phyloP scores from a whole-genome alignment of 2,797 vertebrate species.

The Aythya fuligula region DNA sequence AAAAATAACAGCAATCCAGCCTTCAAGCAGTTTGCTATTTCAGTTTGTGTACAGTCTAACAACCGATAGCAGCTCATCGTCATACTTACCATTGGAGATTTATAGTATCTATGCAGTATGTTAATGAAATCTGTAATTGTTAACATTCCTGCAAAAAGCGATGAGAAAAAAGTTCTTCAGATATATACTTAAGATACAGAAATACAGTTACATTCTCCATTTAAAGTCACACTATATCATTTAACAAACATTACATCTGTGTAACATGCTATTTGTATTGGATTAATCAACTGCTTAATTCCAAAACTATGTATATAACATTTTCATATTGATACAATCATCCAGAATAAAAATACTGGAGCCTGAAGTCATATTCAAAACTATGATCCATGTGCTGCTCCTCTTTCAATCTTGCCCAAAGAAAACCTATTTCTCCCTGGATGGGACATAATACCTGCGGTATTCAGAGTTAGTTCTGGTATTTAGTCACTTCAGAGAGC shows the following conservation, averaged over 20 bases:
- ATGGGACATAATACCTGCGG: neutral
- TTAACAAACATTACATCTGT: neutral
- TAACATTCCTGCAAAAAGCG: slow-evolving; percentile 91
- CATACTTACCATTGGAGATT: slow-evolving; percentile 94
- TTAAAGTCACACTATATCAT: neutral
- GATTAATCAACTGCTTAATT: neutral
- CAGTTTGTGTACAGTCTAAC: neutral
- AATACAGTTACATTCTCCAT: neutral
- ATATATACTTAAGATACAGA: neutral
- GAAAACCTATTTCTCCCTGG: neutral
- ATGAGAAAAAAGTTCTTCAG: neutral
- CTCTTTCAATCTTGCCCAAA: neutral
- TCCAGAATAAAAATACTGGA: neutral
- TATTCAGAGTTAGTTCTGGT: neutral
- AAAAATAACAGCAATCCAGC: neutral
- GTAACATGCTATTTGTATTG: neutral
- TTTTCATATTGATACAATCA: neutral
- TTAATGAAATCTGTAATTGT: slow-evolving; percentile 99
- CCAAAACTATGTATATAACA: neutral
- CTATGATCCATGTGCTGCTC: neutral
- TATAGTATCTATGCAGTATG: slow-evolving; percentile 99
- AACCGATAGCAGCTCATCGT: neutral
- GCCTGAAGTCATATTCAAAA: neutral
- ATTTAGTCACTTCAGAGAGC: neutral
- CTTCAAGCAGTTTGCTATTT: neutral